These are phyloP conservation scores for Craniophora ligustri DNA, from an alignment of 2,888 invertebrate species.

Conservation along the genomic window DNA sequence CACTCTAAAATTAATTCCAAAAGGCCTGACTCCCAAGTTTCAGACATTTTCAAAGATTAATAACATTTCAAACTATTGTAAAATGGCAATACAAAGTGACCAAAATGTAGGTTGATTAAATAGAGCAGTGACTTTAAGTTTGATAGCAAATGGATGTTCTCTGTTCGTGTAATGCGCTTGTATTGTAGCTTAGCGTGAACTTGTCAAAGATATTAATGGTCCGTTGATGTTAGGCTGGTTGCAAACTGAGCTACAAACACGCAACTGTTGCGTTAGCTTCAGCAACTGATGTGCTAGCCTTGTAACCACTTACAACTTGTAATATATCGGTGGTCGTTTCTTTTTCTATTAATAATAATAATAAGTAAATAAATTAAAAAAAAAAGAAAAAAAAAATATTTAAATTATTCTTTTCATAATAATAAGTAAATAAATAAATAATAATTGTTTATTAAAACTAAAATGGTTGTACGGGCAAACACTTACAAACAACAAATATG, in stretches of 20 bases:
- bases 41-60: conserved; percentile 33
- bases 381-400: too few relatives aligned
- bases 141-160: conserved; percentile 55
- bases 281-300: too few relatives aligned
- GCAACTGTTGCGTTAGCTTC: neutral
- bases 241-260: neutral
- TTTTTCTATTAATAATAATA: too few relatives aligned
- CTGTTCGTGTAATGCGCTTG: conserved; percentile 55
- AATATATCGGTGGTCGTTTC: too few relatives aligned
- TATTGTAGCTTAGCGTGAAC: conserved; percentile 36
- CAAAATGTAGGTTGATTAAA: conserved; percentile 12
- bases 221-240: conserved; percentile 9
- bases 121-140: conserved; percentile 30
- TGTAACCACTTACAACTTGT: too few relatives aligned
- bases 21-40: conserved; percentile 37
- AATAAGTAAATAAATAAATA: too few relatives aligned
- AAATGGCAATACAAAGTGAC: conserved; percentile 25
- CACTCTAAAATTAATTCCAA: conserved; percentile 32
- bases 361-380: too few relatives aligned
- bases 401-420: too few relatives aligned
- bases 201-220: conserved; percentile 27
- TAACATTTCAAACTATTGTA: conserved; percentile 19
- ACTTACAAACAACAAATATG: too few relatives aligned
- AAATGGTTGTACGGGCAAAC: too few relatives aligned
- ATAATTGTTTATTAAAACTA: too few relatives aligned